Evolutionary conservation across 2,888 invertebrate species (phyloP).

Genomic region (Cephonodes hylas): DNA sequence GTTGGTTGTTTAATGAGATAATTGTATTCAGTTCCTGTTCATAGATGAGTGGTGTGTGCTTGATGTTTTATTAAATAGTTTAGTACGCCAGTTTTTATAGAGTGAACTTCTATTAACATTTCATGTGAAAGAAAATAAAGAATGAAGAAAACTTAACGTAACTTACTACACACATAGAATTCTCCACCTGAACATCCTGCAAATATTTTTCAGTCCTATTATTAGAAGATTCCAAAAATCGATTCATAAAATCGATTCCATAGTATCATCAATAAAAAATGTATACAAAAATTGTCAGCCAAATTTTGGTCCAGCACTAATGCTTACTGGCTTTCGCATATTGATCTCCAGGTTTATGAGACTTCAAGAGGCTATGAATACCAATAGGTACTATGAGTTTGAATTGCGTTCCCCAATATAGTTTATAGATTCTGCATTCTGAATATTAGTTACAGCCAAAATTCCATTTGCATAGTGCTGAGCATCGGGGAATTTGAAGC

Average conservation of each 20-base stretch:
- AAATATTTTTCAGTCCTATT: too few species aligned
- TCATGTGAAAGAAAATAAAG: too few species aligned
- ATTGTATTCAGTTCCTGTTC: not conserved
- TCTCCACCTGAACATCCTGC: too few species aligned
- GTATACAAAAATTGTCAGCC: not conserved
- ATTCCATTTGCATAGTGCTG: not conserved
- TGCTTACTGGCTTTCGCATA: conserved; percentile 50
- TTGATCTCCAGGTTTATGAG: conserved; percentile 57
- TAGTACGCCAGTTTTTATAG: too few species aligned
- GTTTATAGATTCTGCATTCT: conserved; percentile 18
- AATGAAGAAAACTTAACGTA: too few species aligned
- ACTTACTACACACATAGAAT: too few species aligned
- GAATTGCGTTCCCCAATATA: conserved; percentile 30
- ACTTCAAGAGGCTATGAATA: conserved; percentile 53
- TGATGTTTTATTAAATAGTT: not conserved
- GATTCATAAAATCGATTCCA: not conserved
- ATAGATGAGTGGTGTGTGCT: not conserved
- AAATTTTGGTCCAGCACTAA: not conserved
- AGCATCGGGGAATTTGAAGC: not conserved
- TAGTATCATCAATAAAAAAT: not conserved
- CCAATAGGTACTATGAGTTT: conserved; percentile 43
- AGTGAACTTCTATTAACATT: too few species aligned
- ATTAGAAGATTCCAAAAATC: not conserved
- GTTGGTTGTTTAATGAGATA: not conserved
- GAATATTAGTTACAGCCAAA: not conserved